Percentiles rank a stretch among this genome's conserved stretches.
Evolutionary conservation across 2,888 invertebrate species (phyloP).

Genomic region (Nasonia oneida): DNA sequence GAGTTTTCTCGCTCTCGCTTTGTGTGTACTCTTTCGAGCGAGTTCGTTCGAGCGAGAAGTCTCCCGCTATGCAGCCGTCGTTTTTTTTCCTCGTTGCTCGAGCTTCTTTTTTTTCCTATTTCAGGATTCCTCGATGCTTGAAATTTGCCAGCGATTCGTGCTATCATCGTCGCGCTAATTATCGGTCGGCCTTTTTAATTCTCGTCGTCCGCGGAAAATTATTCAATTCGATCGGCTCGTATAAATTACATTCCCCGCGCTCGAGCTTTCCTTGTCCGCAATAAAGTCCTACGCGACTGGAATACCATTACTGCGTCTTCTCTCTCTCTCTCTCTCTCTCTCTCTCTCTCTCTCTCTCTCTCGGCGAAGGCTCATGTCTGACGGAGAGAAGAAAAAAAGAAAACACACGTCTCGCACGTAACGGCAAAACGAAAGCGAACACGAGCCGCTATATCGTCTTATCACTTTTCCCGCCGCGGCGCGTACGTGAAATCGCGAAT

Average conservation of each 20-base stretch:
- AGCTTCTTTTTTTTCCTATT: too few relatives aligned
- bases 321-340: too few relatives aligned
- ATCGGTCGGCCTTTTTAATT: not conserved
- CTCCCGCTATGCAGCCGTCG: not conserved
- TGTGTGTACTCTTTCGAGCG: slow-evolving; percentile 7
- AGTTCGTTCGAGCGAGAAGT: not conserved
- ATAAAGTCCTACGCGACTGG: slow-evolving; percentile 2
- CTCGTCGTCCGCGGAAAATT: not conserved
- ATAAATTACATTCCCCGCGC: not conserved
- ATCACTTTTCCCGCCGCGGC: not conserved
- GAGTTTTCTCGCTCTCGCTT: slow-evolving; percentile 9
- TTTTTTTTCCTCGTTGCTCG: not conserved
- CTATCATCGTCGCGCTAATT: too few relatives aligned
- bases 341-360: not conserved
- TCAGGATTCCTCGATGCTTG: too few relatives aligned
- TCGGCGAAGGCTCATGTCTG: not conserved
- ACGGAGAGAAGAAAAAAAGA: not conserved
- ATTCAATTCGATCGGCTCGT: not conserved
- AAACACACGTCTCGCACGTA: not conserved
- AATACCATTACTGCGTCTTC: not conserved
- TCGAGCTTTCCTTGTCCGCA: not conserved
- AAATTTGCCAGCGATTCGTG: too few relatives aligned
- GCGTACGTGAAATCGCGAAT: not conserved
- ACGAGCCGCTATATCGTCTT: not conserved
- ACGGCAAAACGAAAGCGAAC: slow-evolving; percentile 6